A percentile compares a stretch with the other conserved stretches of the same genome.
These are phyloP conservation scores for Cephus pygmeus DNA, from an alignment of 2,888 invertebrate genomes.

Conservation along the genomic window DNA sequence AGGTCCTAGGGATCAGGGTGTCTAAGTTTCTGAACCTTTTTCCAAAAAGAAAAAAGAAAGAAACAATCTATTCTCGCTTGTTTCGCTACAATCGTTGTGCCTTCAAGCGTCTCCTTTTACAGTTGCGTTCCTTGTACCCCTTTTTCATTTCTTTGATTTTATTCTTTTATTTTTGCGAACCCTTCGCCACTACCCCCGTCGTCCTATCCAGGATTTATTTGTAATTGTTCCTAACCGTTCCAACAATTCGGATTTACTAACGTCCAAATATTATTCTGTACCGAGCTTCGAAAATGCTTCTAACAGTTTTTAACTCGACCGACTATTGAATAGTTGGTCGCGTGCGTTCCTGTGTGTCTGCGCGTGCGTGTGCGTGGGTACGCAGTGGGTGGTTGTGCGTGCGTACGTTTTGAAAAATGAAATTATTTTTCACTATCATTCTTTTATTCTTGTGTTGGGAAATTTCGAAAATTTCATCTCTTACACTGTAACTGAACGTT, in stretches of 20 bases:
- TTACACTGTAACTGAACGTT: not conserved
- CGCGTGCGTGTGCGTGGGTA: conserved; percentile 27
- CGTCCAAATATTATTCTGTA: not conserved
- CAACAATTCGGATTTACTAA: not conserved
- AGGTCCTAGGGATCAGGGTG: conserved; percentile 56
- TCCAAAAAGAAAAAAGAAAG: conserved; percentile 16
- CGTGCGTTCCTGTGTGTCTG: conserved; percentile 20
- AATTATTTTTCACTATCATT: not conserved
- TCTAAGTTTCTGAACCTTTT: conserved; percentile 35
- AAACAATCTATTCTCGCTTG: conserved; percentile 3
- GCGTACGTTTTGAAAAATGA: not conserved
- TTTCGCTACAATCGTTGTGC: not conserved
- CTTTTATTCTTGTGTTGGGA: not conserved
- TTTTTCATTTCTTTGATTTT: not conserved
- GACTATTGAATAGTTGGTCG: not conserved
- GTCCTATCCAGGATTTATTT: not conserved
- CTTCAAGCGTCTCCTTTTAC: not conserved
- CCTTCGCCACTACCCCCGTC: not conserved
- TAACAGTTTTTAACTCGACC: not conserved
- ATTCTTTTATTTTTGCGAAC: not conserved
- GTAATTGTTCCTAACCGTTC: not conserved
- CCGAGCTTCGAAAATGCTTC: not conserved
- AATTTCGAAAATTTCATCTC: not conserved
- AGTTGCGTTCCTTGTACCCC: not conserved
- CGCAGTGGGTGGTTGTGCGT: not conserved